Evolutionary conservation across 2,888 invertebrate species (phyloP), one percentile per base, ranked within the genome.

Genomic region (Gonocerus acuteangulatus): DNA sequence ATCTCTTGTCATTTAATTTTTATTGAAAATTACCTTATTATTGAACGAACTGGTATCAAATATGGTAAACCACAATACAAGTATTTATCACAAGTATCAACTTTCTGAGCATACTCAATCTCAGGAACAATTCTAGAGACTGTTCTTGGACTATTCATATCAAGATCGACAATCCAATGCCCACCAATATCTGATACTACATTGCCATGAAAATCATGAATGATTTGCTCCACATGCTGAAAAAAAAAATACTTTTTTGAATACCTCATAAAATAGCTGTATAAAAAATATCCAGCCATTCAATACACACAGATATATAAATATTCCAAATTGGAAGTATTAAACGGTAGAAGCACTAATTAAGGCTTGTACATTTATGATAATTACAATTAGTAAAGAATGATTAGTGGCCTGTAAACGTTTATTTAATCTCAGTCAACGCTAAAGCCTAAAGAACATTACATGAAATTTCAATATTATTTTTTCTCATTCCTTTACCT

Each of bases 11-110:
- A n/a, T n/a, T n/a, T n/a, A n/a, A n/a, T n/a, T n/a, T n/a, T n/a
- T n/a, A n/a, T n/a, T n/a, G 13, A n/a, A 15, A 13, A 13, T 68
- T 76, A 79, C 79, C 80, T 79, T 68, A 89, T 76, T 70, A 87
- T 82, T 54, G 80, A 77, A 63, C 81, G 77, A 67, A 86, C 85
- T 36, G 90, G 89, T 73, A 89, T 82, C 71, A 83, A 80, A 76
- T 87, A 89, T 13, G 90, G 89, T 74, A 85, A 77, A 61, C 89
- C 89, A 75, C 89, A 90, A 75, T 86, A 89, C 67, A 84, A 74
- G 73, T 82, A 78, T 61, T 77, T 74, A 52, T 76, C 73, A 73
- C 89, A 89, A 71, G 76, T 71, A 16, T 67, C 65, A 22, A 79
- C 76, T 59, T 75, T 69, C 67, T 75, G 68, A 11, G 79, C 78